Conservation (phyloP, 1,140 invertebrate genomes). For the Drosophila seguyi region DNA sequence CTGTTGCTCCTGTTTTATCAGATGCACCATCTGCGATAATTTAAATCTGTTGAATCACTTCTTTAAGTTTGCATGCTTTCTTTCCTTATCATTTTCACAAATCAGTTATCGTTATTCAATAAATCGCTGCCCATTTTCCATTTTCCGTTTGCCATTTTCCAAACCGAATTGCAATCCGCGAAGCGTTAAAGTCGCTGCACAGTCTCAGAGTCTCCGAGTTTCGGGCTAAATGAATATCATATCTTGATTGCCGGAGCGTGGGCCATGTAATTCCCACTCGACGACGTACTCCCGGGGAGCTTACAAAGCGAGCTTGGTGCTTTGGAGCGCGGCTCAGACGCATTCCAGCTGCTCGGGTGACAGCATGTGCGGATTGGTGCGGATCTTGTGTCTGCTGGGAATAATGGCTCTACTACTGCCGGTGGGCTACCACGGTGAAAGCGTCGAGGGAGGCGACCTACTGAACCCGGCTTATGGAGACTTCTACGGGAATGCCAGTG, state of each 20-base stretch:
- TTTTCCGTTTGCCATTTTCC: constrained; percentile 8
- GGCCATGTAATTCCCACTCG: constrained; percentile 60
- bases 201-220: constrained; percentile 12
- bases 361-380: constrained; percentile 57
- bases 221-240: constrained; percentile 67
- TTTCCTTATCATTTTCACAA: constrained; percentile 34
- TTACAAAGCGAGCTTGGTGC: constrained; percentile 28
- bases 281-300: background rate
- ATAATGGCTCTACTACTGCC: constrained; percentile 28
- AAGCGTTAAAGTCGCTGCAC: constrained; percentile 30
- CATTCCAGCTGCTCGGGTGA: constrained; percentile 19
- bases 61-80: constrained; percentile 10
- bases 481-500: constrained; percentile 52
- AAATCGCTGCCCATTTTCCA: constrained; percentile 27
- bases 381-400: constrained; percentile 30
- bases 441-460: constrained; percentile 19
- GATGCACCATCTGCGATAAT: background rate
- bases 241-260: constrained; percentile 58
- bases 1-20: constrained; percentile 23
- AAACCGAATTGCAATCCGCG: background rate
- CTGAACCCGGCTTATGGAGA: constrained; percentile 21
- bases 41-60: constrained; percentile 31
- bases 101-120: constrained; percentile 45
- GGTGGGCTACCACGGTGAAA: constrained; percentile 20
- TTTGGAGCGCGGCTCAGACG: constrained; percentile 38